phyloP scores from a whole-genome alignment of 2,797 vertebrate genomes.

The Lacerta viridis region DNA sequence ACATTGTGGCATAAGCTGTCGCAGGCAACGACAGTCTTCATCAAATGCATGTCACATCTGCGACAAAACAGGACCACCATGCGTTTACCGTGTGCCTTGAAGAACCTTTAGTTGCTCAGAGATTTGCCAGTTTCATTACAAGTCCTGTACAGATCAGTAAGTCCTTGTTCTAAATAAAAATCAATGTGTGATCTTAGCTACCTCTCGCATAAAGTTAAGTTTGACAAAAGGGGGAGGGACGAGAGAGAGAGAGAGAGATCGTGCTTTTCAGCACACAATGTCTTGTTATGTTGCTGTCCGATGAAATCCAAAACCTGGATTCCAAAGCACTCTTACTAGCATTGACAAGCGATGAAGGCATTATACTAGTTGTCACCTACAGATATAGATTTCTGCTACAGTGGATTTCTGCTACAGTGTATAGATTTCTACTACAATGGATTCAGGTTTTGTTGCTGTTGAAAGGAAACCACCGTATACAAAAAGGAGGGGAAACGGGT shows the following conservation, averaged over 20 bases:
- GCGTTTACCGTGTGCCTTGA: background rate
- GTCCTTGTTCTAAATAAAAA: constrained; percentile 19
- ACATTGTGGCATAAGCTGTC: background rate
- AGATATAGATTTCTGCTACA: background rate
- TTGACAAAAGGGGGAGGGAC: background rate
- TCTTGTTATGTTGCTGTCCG: background rate
- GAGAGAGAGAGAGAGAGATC: background rate
- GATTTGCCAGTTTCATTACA: constrained; percentile 16
- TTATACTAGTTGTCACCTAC: background rate
- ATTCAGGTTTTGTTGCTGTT: background rate
- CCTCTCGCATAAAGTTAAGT: constrained; percentile 11
- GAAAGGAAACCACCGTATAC: background rate
- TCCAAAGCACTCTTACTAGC: background rate
- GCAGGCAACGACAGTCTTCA: background rate
- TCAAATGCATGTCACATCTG: background rate
- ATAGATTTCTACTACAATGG: background rate
- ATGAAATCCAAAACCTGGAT: constrained; percentile 16
- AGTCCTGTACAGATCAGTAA: constrained; percentile 15
- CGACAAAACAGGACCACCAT: background rate
- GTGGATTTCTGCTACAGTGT: background rate
- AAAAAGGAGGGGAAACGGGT: background rate
- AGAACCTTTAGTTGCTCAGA: background rate
- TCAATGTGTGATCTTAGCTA: constrained; percentile 9
- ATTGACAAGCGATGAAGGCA: background rate
- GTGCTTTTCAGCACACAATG: background rate